phyloP scores from a whole-genome alignment of 2,797 vertebrate species.

The Neosalanx taihuensis region DNA sequence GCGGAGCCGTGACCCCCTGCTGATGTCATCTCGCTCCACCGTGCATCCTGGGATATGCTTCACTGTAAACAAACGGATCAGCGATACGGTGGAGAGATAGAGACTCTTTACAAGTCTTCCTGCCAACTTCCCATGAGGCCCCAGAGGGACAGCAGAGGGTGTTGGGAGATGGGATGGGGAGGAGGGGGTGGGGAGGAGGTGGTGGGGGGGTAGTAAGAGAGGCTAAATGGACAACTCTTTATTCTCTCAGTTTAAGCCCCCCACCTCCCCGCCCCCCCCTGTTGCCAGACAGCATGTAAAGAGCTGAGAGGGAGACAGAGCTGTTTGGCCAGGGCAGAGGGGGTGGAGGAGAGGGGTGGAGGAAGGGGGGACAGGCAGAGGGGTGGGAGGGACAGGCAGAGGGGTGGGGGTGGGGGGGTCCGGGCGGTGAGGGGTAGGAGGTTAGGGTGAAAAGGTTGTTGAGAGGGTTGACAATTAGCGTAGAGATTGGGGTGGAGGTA shows the following conservation, averaged over 20 bases:
- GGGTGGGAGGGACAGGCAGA: background rate
- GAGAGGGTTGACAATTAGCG: too few species aligned
- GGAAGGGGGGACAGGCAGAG: too few species aligned
- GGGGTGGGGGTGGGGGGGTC: too few species aligned
- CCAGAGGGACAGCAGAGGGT: too few species aligned
- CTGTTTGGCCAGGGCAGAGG: background rate
- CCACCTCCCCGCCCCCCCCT: background rate
- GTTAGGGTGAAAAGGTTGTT: too few species aligned
- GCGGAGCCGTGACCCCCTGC: slow-evolving; percentile 37
- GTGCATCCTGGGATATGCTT: slow-evolving; percentile 41
- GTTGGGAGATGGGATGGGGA: too few species aligned
- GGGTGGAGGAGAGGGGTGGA: background rate
- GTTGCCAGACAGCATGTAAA: background rate
- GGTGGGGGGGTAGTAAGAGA: background rate
- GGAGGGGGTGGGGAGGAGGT: too few species aligned
- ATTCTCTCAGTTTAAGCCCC: too few species aligned
- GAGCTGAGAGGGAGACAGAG: background rate
- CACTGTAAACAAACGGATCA: slow-evolving; percentile 50
- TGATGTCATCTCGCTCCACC: slow-evolving; percentile 41
- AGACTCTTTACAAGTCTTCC: slow-evolving; percentile 35
- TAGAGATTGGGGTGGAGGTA: background rate
- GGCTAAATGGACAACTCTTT: background rate
- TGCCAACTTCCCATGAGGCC: background rate
- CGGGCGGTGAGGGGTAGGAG: too few species aligned
- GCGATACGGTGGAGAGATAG: slow-evolving; percentile 7